Conservation (phyloP, 2,797 vertebrate genomes). For the Parambassis ranga region DNA sequence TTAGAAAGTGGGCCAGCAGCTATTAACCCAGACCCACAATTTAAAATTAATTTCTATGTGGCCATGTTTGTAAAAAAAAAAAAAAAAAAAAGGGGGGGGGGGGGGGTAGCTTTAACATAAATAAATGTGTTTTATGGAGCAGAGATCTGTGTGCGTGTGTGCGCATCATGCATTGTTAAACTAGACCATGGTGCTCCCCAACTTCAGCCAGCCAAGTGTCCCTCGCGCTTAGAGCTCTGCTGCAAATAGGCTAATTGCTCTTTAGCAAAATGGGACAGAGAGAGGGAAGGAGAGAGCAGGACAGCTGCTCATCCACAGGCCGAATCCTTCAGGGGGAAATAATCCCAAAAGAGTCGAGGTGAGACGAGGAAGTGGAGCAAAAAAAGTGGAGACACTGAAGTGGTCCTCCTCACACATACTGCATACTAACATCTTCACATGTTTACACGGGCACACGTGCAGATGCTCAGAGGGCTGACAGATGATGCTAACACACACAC, state of each 20-base stretch:
- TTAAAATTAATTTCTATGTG: neutral
- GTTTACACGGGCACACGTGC: neutral
- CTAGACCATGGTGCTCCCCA: constrained; percentile 31
- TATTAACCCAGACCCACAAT: constrained; percentile 46
- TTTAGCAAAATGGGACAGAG: constrained; percentile 55
- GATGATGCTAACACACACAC: neutral
- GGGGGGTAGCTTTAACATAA: too few relatives aligned
- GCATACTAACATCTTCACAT: neutral
- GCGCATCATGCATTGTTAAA: too few relatives aligned
- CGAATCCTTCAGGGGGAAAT: neutral
- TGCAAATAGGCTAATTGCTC: constrained; percentile 75
- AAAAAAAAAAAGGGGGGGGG: too few relatives aligned
- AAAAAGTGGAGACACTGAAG: neutral
- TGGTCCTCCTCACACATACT: neutral
- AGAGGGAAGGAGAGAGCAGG: neutral
- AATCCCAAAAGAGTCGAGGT: neutral
- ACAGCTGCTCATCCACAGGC: neutral
- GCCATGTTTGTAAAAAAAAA: neutral
- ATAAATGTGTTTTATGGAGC: too few relatives aligned
- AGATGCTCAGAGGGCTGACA: neutral
- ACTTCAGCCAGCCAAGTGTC: constrained; percentile 2
- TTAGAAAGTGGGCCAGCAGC: constrained; percentile 47
- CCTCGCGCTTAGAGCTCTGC: constrained; percentile 22
- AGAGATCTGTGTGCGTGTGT: constrained; percentile 5
- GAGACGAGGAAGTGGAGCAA: neutral